Conservation (phyloP, 2,888 invertebrate genomes). For the Aproaerema taeniolella region DNA sequence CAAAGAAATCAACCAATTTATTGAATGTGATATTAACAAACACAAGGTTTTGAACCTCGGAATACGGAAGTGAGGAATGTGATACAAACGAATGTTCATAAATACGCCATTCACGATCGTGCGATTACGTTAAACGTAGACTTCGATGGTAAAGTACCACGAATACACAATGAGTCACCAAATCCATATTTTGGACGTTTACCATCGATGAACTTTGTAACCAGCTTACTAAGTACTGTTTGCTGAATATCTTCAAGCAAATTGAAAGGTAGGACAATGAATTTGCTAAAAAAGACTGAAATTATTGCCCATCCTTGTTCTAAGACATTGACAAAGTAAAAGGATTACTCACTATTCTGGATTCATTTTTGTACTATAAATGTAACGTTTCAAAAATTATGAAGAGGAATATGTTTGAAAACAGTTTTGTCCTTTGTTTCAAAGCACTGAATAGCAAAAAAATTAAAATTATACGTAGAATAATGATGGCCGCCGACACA, state of each 20-base stretch:
- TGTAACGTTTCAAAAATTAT: slow-evolving; percentile 52
- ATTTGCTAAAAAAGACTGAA: slow-evolving; percentile 54
- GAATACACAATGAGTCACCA: slow-evolving; percentile 66
- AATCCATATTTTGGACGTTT: slow-evolving; percentile 7
- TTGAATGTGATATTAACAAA: slow-evolving; percentile 2
- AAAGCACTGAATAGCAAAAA: slow-evolving; percentile 64
- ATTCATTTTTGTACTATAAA: slow-evolving; percentile 81
- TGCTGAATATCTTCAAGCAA: too few species aligned
- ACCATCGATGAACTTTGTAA: not conserved
- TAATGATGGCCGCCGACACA: slow-evolving; percentile 72
- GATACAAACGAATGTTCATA: slow-evolving; percentile 32
- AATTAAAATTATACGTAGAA: slow-evolving; percentile 68
- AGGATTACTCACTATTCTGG: slow-evolving; percentile 90
- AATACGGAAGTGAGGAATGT: slow-evolving; percentile 36
- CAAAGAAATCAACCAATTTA: slow-evolving; percentile 30
- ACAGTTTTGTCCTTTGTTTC: slow-evolving; percentile 61
- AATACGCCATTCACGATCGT: slow-evolving; percentile 55
- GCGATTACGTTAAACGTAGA: slow-evolving; percentile 56
- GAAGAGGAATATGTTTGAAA: slow-evolving; percentile 45
- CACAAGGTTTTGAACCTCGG: slow-evolving; percentile 5
- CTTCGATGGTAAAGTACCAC: slow-evolving; percentile 50
- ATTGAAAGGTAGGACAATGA: slow-evolving; percentile 45
- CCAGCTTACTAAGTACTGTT: too few species aligned
- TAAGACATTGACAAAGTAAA: slow-evolving; percentile 41
- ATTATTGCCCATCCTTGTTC: slow-evolving; percentile 57